Base-by-base conservation (phyloP, 2,797 vertebrate species). In the Lutjanus argentimaculatus region DNA sequence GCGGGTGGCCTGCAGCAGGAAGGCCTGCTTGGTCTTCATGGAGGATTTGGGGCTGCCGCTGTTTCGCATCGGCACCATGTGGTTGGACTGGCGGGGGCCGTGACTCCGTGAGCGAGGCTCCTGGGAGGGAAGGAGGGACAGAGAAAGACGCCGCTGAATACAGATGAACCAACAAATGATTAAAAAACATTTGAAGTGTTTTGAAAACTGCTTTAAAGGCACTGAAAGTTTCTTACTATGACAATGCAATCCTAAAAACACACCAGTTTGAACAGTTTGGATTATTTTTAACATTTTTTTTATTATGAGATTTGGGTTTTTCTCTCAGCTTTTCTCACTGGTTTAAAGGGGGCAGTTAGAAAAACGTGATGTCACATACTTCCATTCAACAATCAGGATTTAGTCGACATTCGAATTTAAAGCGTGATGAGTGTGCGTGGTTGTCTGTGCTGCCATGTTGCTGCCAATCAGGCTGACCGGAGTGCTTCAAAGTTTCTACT, bases 11-110 rank as follows among this genome's bases (percentile, higher is more conserved):
- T 98, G 98, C 67, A 99, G 96, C 77, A 98, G 97, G 95, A 99
- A 99, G 49, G 98, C 97, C 89, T 98, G 98, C 92, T 97, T 98
- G 51, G 98, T 98, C 96, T 98, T 99, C 97, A 98, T 97, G 22
- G 97, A 96, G 22, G 97, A 99, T 90, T 98, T 98, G 36, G 97
- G 98, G 80, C 97, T 99, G 85, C 97, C 97, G 30, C 97, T 98
- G 94, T 98, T 99, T 61, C 97, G 95, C 80, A 99, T 96, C 0
- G 98, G 98, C 68, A 97, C 96, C 92, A 97, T 97, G 92, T 98
- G 97, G 42, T 96, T 96, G 90, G 97, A 97, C 94, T 98, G 98
- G 75, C 98, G 97, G 55, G 96, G 96, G 61, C 96, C 94, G 46
- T 99, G 98, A 73, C 96, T 95, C 74, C 97, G 95, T 13, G 97